Evolutionary conservation across 1,140 invertebrate species (phyloP).

Genomic region (Drosophila kohkoa): DNA sequence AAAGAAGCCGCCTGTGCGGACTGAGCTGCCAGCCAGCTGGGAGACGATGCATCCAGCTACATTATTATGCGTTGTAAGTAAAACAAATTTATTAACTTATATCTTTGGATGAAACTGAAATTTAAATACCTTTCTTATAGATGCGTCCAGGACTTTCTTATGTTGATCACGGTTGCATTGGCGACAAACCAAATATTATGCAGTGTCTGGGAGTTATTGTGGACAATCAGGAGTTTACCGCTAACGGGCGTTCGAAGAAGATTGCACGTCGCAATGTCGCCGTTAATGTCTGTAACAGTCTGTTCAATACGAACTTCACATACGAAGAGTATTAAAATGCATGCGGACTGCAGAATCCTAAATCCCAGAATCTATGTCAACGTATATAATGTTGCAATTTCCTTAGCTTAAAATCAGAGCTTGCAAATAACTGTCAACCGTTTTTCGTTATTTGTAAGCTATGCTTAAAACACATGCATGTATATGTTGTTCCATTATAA

Average conservation of each 20-base stretch:
- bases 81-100: not conserved
- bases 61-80: constrained; percentile 86
- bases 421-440: too few relatives aligned
- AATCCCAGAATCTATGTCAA: not conserved
- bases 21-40: constrained; percentile 87
- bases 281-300: constrained; percentile 84
- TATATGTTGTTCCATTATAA: constrained; percentile 11
- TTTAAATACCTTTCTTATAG: constrained; percentile 76
- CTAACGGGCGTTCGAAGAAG: constrained; percentile 86
- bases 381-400: not conserved
- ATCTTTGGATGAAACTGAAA: not conserved
- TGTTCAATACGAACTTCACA: constrained; percentile 84
- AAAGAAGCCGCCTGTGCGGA: constrained; percentile 85
- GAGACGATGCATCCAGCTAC: constrained; percentile 89
- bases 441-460: too few relatives aligned
- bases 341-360: too few relatives aligned
- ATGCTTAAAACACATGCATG: not conserved
- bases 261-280: constrained; percentile 86
- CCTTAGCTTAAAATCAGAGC: constrained; percentile 8
- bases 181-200: constrained; percentile 87
- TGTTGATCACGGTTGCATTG: constrained; percentile 86
- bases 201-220: constrained; percentile 86
- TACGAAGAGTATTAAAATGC: constrained; percentile 46
- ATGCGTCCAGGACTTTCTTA: constrained; percentile 89
- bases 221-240: constrained; percentile 85